Evolutionary conservation across 2,113 vertebrate genomes (phyloP), one percentile per base, ranked within the genome.

Genomic region (Diadophis punctatus): DNA sequence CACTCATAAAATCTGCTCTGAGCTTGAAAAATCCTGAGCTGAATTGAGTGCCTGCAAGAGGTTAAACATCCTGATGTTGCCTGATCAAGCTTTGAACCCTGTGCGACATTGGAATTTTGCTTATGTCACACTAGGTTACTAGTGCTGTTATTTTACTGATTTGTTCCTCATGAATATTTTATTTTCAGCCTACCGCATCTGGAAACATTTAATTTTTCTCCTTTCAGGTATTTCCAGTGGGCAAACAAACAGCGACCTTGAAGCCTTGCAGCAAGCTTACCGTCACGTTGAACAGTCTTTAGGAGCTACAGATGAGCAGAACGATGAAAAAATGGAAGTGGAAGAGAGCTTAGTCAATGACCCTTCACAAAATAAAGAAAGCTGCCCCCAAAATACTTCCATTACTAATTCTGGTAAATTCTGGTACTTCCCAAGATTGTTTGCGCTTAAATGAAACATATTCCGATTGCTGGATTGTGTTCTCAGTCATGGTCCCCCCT

Each of bases 181-280:
- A 39, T 56, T 43, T 89, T 30, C 34, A 63, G 3, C 85, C 39
- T 0, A 12, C 34, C 87, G 3, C 92, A 85, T 93, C 27, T 49
- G 74, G 74, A 80, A 80, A 1, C 23, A 56, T 88, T 39, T 22
- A 91, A 22, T 93, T 92, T 58, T 90, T 95, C 95, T 92, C 55
- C 96, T 90, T 49, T 48, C 90, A 98, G 94, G 97, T 96, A 80
- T 96, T 93, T 97, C 97, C 7, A 96, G 93, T 56, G 97, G 96
- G 74, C 98, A 98, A 93, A 98, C 97, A 43, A 97, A 84, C 20
- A 98, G 98, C 93, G 99, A 99, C 46, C 95, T 98, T 2, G 99
- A 99, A 95, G 98, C 98, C 0, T 95, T 99, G 0, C 98, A 98
- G 30, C 98, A 98, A 90, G 99, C 98, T 0, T 99, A 99, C 92